These are phyloP conservation scores for Brachionus rubens DNA, from an alignment of 1,140 invertebrate species.

Conservation along the genomic window DNA sequence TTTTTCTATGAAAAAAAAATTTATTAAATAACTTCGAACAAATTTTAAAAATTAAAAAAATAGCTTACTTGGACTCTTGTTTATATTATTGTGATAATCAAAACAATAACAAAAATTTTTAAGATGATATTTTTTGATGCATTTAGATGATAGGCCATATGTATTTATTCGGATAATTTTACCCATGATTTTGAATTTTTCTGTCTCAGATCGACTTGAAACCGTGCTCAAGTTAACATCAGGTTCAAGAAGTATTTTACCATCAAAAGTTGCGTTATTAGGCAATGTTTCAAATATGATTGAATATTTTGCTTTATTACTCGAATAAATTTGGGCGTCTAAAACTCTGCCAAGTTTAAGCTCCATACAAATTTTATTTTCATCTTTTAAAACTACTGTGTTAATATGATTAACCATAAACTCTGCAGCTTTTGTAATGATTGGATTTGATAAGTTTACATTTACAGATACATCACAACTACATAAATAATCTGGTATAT, in stretches of 20 bases:
- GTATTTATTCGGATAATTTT: conserved; percentile 11
- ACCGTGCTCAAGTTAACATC: no score
- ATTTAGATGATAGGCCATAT: conserved; percentile 5
- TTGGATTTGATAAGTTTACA: neutral
- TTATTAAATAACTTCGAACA: no score
- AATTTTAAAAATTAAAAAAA: no score
- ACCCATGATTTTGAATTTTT: neutral
- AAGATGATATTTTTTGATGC: conserved; percentile 10
- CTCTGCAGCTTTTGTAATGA: neutral
- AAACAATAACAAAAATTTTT: conserved; percentile 40
- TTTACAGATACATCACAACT: neutral
- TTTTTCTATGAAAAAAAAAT: no score
- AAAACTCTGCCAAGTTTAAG: conserved; percentile 3
- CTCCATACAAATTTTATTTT: conserved; percentile 13
- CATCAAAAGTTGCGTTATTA: conserved; percentile 27
- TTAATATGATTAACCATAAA: conserved; percentile 25
- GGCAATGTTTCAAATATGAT: conserved; percentile 39
- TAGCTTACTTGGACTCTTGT: no score
- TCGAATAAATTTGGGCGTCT: neutral
- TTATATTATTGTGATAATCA: no score
- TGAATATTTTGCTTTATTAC: neutral
- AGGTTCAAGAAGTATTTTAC: neutral
- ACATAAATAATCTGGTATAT: conserved; percentile 36
- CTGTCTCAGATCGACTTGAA: no score
- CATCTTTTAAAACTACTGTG: conserved; percentile 3